These are phyloP conservation scores for Oryzias woworae DNA, from an alignment of 2,113 vertebrate species.

Conservation along the genomic window DNA sequence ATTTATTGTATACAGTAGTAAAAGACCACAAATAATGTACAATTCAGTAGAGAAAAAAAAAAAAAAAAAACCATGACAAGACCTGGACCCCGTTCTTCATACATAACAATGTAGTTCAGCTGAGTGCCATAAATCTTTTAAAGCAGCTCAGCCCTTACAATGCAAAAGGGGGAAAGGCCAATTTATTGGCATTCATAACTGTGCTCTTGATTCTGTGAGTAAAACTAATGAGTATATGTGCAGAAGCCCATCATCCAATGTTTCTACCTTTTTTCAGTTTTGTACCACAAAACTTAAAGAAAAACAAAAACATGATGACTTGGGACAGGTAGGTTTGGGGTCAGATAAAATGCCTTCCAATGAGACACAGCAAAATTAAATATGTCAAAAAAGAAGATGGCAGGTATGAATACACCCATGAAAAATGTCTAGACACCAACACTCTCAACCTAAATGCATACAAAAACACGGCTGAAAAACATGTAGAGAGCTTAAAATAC, in stretches of 20 bases:
- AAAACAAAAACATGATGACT: conserved; percentile 5
- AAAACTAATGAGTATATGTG: conserved; percentile 20
- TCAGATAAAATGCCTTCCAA: background rate
- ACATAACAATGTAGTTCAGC: conserved; percentile 27
- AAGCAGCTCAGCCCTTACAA: conserved; percentile 17
- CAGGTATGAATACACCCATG: background rate
- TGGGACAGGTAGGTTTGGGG: background rate
- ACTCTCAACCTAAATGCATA: conserved; percentile 9
- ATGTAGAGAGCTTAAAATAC: conserved; percentile 10
- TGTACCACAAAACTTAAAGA: background rate
- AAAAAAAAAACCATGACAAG: conserved; percentile 73
- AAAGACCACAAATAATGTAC: conserved; percentile 86
- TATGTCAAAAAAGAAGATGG: background rate
- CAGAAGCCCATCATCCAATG: background rate
- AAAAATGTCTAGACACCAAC: background rate
- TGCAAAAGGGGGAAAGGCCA: conserved; percentile 14
- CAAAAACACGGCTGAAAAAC: conserved; percentile 24
- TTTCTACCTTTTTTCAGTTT: background rate
- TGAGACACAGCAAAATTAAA: background rate
- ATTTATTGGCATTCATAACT: conserved; percentile 29
- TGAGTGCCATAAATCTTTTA: conserved; percentile 11
- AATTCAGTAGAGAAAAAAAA: conserved; percentile 77
- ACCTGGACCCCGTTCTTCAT: conserved; percentile 60
- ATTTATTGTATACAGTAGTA: conserved; percentile 88
- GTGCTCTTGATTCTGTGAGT: conserved; percentile 49